Conservation (phyloP, 2,888 invertebrate genomes). For the Coleophora flavipennella region DNA sequence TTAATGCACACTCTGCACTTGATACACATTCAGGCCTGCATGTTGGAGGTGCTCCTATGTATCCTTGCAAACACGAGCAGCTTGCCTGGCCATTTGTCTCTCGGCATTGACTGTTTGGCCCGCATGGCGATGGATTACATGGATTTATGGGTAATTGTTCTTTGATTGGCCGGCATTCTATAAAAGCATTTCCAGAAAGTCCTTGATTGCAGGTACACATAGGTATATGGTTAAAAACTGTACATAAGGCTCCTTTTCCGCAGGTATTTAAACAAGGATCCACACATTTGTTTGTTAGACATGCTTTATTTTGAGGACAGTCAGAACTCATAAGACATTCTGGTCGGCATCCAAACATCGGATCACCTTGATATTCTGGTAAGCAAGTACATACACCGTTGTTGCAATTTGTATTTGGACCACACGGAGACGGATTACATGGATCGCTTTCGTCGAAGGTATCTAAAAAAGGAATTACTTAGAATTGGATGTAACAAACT, state of each 20-base stretch:
- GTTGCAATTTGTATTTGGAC: constrained; percentile 80
- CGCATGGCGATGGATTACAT: constrained; percentile 81
- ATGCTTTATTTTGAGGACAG: constrained; percentile 79
- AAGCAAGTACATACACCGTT: constrained; percentile 81
- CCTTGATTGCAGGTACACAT: constrained; percentile 74
- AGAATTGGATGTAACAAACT: too few relatives aligned
- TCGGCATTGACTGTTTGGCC: constrained; percentile 80
- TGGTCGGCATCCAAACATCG: constrained; percentile 84
- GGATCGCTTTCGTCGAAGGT: constrained; percentile 54
- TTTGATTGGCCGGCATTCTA: constrained; percentile 69
- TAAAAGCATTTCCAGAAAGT: constrained; percentile 80
- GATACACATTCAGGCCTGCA: constrained; percentile 81
- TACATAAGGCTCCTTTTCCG: constrained; percentile 80
- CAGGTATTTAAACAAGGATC: constrained; percentile 87
- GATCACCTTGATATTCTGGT: constrained; percentile 83
- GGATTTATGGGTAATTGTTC: constrained; percentile 60
- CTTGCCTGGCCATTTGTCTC: constrained; percentile 78
- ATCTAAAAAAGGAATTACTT: constrained; percentile 27
- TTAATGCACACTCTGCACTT: constrained; percentile 77
- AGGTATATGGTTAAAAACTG: constrained; percentile 76
- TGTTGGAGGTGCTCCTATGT: constrained; percentile 79
- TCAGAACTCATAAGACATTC: constrained; percentile 84
- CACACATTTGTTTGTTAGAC: constrained; percentile 80
- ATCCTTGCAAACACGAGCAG: constrained; percentile 78
- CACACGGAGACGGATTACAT: constrained; percentile 78